A percentile compares a stretch with the other conserved stretches of the same genome.
These are phyloP conservation scores for Clepsis dumicolana DNA, from an alignment of 2,888 invertebrate genomes.

Conservation along the genomic window DNA sequence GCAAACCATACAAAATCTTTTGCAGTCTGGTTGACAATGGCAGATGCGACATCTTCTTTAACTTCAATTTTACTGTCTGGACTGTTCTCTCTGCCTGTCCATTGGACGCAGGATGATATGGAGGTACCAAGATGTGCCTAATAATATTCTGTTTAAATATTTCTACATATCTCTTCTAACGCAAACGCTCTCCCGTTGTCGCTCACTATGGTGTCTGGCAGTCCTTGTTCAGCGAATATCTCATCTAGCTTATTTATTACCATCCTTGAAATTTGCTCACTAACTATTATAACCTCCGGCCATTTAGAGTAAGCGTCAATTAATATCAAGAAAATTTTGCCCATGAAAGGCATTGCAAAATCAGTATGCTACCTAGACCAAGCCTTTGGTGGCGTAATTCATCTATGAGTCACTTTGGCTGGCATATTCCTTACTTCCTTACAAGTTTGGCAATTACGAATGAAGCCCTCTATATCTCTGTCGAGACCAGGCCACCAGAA, in stretches of 20 bases:
- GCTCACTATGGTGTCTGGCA: no score
- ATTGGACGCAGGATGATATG: no score
- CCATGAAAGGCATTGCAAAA: background rate
- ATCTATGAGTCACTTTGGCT: background rate
- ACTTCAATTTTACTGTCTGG: background rate
- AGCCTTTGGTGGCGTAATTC: background rate
- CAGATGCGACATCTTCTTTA: background rate
- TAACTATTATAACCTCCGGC: background rate
- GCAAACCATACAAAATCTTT: background rate
- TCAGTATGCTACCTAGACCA: background rate
- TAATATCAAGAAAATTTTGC: background rate
- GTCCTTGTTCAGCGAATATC: no score
- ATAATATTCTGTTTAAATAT: background rate
- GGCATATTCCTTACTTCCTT: background rate
- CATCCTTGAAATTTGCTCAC: background rate
- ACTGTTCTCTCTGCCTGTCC: no score
- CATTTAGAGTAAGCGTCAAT: background rate
- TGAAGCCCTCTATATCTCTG: background rate
- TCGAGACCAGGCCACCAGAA: background rate
- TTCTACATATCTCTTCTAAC: background rate
- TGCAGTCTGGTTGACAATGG: background rate
- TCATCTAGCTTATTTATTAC: no score
- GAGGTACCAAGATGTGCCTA: background rate
- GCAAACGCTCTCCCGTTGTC: background rate
- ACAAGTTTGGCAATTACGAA: background rate